A percentile compares a stretch with the other conserved stretches of the same genome.
These are phyloP conservation scores for Meloe dianella DNA, from an alignment of 2,888 invertebrate species.

Conservation along the genomic window DNA sequence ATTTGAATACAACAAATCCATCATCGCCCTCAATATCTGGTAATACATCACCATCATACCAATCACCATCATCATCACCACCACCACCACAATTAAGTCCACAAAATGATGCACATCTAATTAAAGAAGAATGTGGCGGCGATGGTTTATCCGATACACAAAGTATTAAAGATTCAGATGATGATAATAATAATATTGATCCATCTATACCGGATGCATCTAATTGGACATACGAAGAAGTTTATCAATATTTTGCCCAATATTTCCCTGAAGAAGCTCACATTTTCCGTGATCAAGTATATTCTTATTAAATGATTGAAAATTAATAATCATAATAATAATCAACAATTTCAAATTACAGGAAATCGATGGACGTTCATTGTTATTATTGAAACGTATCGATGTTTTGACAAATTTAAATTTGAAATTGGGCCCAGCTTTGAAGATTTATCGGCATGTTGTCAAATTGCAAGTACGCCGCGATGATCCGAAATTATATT, in stretches of 20 bases:
- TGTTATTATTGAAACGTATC: slow-evolving; percentile 81
- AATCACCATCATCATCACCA: slow-evolving; percentile 41
- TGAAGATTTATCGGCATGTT: slow-evolving; percentile 59
- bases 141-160: slow-evolving; percentile 43
- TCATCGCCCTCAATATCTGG: slow-evolving; percentile 41
- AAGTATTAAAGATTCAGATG: slow-evolving; percentile 47
- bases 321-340: slow-evolving; percentile 1
- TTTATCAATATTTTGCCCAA: slow-evolving; percentile 78
- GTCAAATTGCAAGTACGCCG: slow-evolving; percentile 80
- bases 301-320: no score
- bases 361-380: slow-evolving; percentile 91
- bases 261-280: slow-evolving; percentile 82
- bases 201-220: slow-evolving; percentile 78
- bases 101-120: slow-evolving; percentile 42
- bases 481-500: slow-evolving; percentile 75
- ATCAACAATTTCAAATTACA: slow-evolving; percentile 49
- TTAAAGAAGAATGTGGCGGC: slow-evolving; percentile 17
- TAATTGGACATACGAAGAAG: slow-evolving; percentile 83
- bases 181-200: slow-evolving; percentile 61
- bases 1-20: slow-evolving; percentile 46
- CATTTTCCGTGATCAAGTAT: slow-evolving; percentile 81
- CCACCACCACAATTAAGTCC: slow-evolving; percentile 54
- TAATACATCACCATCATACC: slow-evolving; percentile 41
- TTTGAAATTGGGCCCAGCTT: slow-evolving; percentile 85
- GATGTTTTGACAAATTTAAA: slow-evolving; percentile 85